Evolutionary conservation across 2,888 invertebrate species (phyloP).

Genomic region (Ischnura elegans): DNA sequence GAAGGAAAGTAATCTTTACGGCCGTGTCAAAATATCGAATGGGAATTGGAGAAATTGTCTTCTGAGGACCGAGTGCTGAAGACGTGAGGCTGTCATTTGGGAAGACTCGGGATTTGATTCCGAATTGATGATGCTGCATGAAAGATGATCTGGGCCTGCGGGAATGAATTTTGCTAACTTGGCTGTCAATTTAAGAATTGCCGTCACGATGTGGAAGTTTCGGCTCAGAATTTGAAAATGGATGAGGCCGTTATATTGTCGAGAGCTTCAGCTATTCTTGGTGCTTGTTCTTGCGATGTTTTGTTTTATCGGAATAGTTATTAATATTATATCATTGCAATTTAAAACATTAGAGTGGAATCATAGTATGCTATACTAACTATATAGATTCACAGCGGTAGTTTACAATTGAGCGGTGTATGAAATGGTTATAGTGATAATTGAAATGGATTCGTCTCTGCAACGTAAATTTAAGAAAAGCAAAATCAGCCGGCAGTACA

Average conservation of each 20-base stretch:
- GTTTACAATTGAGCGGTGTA: too few species aligned
- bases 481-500: too few species aligned
- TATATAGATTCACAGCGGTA: too few species aligned
- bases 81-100: slow-evolving; percentile 19
- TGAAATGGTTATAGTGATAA: too few species aligned
- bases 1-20: slow-evolving; percentile 3
- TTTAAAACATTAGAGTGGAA: too few species aligned
- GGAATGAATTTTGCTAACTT: slow-evolving; percentile 23
- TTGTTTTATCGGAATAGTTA: too few species aligned
- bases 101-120: slow-evolving; percentile 17
- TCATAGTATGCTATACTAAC: too few species aligned
- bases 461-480: too few species aligned
- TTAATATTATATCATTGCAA: too few species aligned
- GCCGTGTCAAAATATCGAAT: slow-evolving; percentile 29
- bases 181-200: slow-evolving; percentile 31
- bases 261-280: not conserved
- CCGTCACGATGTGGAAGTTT: not conserved
- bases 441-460: too few species aligned
- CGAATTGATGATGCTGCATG: slow-evolving; percentile 26
- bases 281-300: too few species aligned
- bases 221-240: not conserved
- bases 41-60: slow-evolving; percentile 24
- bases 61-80: not conserved
- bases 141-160: not conserved
- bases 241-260: not conserved